Conservation (phyloP, 2,888 invertebrate species). For the Synergus laeviventris region DNA sequence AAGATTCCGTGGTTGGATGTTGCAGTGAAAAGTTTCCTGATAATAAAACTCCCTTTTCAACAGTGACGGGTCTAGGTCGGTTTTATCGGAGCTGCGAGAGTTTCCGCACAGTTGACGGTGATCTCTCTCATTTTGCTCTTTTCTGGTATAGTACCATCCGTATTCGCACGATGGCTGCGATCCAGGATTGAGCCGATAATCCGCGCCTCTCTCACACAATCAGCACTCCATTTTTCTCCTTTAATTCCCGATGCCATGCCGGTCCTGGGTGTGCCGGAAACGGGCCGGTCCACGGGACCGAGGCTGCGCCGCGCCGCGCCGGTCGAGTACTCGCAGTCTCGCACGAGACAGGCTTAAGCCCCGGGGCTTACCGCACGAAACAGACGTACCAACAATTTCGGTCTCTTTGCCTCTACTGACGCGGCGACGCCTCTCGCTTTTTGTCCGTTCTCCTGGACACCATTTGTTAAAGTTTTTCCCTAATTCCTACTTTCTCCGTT, state of each 20-base stretch:
- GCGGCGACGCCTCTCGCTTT: constrained; percentile 11
- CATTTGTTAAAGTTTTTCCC: background rate
- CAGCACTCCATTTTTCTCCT: constrained; percentile 49
- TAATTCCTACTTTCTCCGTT: background rate
- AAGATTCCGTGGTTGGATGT: constrained; percentile 4
- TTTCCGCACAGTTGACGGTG: constrained; percentile 28
- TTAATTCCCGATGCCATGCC: constrained; percentile 45
- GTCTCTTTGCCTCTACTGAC: constrained; percentile 20
- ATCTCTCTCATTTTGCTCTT: constrained; percentile 20
- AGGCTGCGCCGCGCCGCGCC: background rate
- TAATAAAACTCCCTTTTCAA: constrained; percentile 23
- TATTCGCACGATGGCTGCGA: constrained; percentile 15
- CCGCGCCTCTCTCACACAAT: constrained; percentile 45
- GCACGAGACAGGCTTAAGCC: constrained; percentile 38
- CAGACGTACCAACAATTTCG: constrained; percentile 40
- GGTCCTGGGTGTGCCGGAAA: constrained; percentile 20
- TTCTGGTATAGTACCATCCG: background rate
- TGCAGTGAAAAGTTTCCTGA: background rate
- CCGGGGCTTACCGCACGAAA: constrained; percentile 39
- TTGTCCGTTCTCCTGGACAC: background rate
- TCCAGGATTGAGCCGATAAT: constrained; percentile 41
- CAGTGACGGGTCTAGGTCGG: constrained; percentile 17
- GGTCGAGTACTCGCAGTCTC: background rate
- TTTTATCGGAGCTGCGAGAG: constrained; percentile 15
- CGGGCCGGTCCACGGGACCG: constrained; percentile 15